phyloP scores from a whole-genome alignment of 2,888 invertebrate species.

The Atrina japonica region DNA sequence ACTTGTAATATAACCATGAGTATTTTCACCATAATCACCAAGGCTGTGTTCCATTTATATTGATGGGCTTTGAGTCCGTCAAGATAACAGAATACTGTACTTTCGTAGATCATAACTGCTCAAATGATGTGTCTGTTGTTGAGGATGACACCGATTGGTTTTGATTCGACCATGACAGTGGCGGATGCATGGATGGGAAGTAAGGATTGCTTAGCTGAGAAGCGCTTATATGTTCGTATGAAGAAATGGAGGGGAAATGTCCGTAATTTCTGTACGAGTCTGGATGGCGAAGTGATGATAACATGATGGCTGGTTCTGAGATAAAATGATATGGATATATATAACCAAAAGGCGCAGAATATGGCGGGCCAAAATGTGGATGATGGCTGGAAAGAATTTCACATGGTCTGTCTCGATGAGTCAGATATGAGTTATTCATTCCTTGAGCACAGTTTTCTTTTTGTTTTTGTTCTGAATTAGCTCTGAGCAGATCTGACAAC shows the following conservation, averaged over 20 bases:
- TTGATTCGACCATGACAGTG: constrained; percentile 46
- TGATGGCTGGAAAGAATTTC: constrained; percentile 17
- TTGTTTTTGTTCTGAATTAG: constrained; percentile 23
- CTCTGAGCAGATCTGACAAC: constrained; percentile 53
- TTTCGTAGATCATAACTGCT: no score
- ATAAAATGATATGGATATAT: constrained; percentile 69
- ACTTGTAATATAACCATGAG: no score
- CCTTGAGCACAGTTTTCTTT: constrained; percentile 8
- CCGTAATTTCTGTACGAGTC: constrained; percentile 56
- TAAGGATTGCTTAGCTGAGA: constrained; percentile 70
- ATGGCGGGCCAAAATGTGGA: constrained; percentile 34
- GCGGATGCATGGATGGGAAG: constrained; percentile 50
- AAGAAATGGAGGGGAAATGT: constrained; percentile 30
- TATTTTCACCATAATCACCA: no score
- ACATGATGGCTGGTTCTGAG: constrained; percentile 67
- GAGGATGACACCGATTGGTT: constrained; percentile 12
- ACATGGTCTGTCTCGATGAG: constrained; percentile 6
- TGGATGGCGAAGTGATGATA: constrained; percentile 65
- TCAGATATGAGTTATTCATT: constrained; percentile 21
- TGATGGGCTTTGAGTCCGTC: no score
- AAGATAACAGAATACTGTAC: no score
- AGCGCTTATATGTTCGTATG: constrained; percentile 66
- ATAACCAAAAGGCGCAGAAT: constrained; percentile 49
- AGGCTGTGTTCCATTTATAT: no score
- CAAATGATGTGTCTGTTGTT: constrained; percentile 14